Evolutionary conservation across 2,888 invertebrate species (phyloP).

Genomic region (Conchocele bisecta): DNA sequence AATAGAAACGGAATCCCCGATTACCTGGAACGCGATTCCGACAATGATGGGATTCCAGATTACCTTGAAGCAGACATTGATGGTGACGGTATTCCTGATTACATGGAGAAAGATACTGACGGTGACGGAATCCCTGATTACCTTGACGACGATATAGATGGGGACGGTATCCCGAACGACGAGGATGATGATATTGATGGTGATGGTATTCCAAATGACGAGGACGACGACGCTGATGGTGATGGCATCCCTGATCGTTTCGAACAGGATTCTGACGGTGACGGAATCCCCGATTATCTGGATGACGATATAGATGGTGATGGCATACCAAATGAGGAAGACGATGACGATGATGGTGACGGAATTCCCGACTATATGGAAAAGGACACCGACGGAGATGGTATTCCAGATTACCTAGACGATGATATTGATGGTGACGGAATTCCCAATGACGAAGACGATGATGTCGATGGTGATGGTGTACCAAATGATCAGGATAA

Average conservation of each 20-base stretch:
- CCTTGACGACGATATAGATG: conserved; percentile 71
- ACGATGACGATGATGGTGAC: conserved; percentile 72
- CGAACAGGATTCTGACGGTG: conserved; percentile 72
- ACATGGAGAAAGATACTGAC: conserved; percentile 48
- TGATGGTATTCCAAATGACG: conserved; percentile 71
- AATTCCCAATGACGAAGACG: conserved; percentile 74
- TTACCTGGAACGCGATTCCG: conserved; percentile 65
- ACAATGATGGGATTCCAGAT: conserved; percentile 74
- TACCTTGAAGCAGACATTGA: conserved; percentile 69
- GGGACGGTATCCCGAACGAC: conserved; percentile 74
- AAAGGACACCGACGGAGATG: conserved; percentile 77
- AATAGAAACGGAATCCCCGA: conserved; percentile 81
- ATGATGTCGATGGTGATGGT: conserved; percentile 77
- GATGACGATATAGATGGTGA: conserved; percentile 73
- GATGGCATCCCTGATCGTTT: conserved; percentile 74
- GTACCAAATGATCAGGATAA: conserved; percentile 71
- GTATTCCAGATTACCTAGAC: conserved; percentile 70
- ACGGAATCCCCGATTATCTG: conserved; percentile 77
- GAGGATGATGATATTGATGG: conserved; percentile 70
- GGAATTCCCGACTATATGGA: conserved; percentile 72
- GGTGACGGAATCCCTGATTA: conserved; percentile 75
- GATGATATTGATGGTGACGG: conserved; percentile 73
- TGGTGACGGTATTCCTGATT: conserved; percentile 75
- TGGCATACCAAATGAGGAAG: conserved; percentile 70
- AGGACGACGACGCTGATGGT: conserved; percentile 73